Percentiles rank a stretch among this genome's conserved stretches.
phyloP scores from a whole-genome alignment of 2,113 vertebrate genomes.

The Cryptotis parvus region DNA sequence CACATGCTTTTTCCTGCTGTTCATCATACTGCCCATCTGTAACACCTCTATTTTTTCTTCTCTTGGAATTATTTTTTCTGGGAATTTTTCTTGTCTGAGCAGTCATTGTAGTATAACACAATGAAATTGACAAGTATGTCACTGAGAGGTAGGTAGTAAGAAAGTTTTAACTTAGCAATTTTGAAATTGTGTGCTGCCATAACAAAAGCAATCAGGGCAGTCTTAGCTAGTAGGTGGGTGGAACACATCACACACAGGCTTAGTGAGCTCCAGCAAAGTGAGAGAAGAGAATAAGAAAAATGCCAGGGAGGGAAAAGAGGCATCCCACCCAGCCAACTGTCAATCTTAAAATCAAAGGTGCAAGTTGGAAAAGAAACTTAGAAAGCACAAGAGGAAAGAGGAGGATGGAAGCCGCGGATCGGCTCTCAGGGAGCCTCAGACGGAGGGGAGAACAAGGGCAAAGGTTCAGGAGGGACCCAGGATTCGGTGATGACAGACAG shows the following conservation, averaged over 20 bases:
- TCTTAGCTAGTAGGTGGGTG: too few relatives aligned
- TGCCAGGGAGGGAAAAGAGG: neutral
- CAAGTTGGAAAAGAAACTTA: neutral
- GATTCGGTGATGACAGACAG: too few relatives aligned
- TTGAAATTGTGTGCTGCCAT: slow-evolving; percentile 12
- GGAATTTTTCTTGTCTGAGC: slow-evolving; percentile 15
- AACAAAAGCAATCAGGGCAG: slow-evolving; percentile 1
- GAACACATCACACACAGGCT: neutral
- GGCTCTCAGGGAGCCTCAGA: too few relatives aligned
- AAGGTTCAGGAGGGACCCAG: too few relatives aligned
- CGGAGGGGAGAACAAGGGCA: too few relatives aligned
- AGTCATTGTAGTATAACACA: neutral
- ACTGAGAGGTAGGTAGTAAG: slow-evolving; percentile 17
- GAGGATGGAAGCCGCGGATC: neutral
- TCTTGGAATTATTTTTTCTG: neutral
- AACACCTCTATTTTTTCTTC: neutral
- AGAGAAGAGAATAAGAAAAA: neutral
- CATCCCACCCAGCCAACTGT: neutral
- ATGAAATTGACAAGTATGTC: neutral
- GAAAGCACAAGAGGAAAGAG: neutral
- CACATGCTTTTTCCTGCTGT: neutral
- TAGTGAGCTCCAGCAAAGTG: neutral
- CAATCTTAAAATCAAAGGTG: neutral
- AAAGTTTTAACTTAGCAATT: slow-evolving; percentile 23
- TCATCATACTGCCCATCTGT: neutral